phyloP scores from a whole-genome alignment of 2,113 vertebrate species.

The Hypocryptadius cinnamomeus region DNA sequence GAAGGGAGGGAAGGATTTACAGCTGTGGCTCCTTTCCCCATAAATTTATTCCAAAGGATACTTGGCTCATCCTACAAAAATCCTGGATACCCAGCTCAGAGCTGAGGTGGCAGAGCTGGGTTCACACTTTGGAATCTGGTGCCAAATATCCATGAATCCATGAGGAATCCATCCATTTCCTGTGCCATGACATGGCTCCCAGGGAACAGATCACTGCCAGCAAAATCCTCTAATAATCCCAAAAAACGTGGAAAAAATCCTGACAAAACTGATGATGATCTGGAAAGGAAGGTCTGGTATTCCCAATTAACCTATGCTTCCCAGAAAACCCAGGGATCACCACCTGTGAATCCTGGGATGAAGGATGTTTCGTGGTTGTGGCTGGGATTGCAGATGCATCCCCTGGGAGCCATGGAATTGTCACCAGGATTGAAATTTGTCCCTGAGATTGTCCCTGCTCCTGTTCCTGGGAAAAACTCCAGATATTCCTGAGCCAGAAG shows the following conservation, averaged over 20 bases:
- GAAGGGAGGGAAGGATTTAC: background rate
- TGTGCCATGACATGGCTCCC: rapidly evolving
- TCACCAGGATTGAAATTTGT: background rate
- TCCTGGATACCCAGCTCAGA: background rate
- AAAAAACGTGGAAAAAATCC: rapidly evolving
- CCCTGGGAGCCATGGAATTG: background rate
- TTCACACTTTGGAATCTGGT: rapidly evolving
- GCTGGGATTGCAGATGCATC: background rate
- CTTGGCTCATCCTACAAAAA: background rate
- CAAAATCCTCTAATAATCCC: background rate
- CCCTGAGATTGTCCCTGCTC: background rate
- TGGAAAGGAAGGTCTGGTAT: background rate
- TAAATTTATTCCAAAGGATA: background rate
- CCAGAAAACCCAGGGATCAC: background rate
- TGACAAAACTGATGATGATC: background rate
- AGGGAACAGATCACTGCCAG: background rate
- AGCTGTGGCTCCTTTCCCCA: background rate
- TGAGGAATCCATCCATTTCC: background rate
- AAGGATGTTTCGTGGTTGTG: background rate
- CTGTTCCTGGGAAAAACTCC: background rate
- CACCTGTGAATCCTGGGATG: background rate
- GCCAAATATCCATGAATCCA: background rate
- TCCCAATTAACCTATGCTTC: background rate
- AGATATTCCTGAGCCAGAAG: background rate
- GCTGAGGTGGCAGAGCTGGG: background rate